Evolutionary conservation across 2,888 invertebrate species (phyloP).

Genomic region (Synanthedon andrenaeformis): DNA sequence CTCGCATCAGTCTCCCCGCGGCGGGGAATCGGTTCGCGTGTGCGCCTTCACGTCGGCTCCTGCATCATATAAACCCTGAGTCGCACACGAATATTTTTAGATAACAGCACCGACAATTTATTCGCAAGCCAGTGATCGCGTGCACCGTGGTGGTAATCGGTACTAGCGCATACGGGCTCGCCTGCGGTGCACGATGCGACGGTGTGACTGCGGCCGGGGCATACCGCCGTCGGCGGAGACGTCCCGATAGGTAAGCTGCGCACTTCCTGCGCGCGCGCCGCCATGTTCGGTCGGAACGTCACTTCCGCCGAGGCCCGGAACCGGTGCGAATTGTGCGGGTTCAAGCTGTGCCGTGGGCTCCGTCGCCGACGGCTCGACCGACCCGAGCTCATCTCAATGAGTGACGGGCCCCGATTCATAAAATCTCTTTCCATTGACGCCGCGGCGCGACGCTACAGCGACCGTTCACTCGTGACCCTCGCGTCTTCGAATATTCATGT

Average conservation of each 20-base stretch:
- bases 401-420: constrained; percentile 66
- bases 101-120: constrained; percentile 67
- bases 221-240: constrained; percentile 45
- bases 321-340: constrained; percentile 27
- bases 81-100: constrained; percentile 67
- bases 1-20: constrained; percentile 69
- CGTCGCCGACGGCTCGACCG: constrained; percentile 29
- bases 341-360: constrained; percentile 39
- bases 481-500: constrained; percentile 70
- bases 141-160: constrained; percentile 60
- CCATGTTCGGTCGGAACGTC: constrained; percentile 68
- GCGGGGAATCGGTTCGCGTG: constrained; percentile 66
- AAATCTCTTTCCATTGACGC: constrained; percentile 68
- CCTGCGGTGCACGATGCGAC: constrained; percentile 29
- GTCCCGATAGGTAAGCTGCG: constrained; percentile 69
- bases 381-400: constrained; percentile 49
- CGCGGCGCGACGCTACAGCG: constrained; percentile 56
- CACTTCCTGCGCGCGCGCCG: constrained; percentile 69
- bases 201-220: constrained; percentile 17
- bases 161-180: constrained; percentile 52
- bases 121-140: constrained; percentile 64
- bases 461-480: constrained; percentile 68
- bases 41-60: constrained; percentile 48
- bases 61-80: constrained; percentile 37
- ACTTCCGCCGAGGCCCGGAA: constrained; percentile 53